Base-by-base conservation (phyloP, 2,888 invertebrate genomes). In the Carabus problematicus region DNA sequence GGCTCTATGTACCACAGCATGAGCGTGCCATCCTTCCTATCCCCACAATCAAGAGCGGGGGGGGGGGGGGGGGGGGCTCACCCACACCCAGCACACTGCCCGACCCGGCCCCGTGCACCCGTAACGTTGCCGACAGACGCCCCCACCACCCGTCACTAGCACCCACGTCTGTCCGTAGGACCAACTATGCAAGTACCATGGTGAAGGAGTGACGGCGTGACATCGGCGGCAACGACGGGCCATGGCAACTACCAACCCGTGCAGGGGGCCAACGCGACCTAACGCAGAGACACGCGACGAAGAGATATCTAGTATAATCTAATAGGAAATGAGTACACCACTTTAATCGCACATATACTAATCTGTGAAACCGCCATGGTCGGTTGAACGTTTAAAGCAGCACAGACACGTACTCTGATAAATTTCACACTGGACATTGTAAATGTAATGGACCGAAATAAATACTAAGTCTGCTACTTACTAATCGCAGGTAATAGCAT, bases 341-440 rank as follows among this genome's bases (percentile, higher is more conserved):
- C 73, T 75, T 75, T 75, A 75, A 75, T 76, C 73, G 74, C 72
- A 74, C 73, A 73, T 74, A 75, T 72, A 75, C 73, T 76, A 76
- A 76, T 76, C 74, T 74, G 74, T 72, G 73, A 74, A 75, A 73
- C 73, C 74, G 71, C 73, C 64, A 73, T 72, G 74, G 72, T 72
- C 70, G 72, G 71, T 71, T 74, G 73, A 72, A 71, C 60, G 67
- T 60, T 60, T 60, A 16, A 67, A 64, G 60, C 41, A 19, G 12
- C 8, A 29, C 67, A 67, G 67, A 54, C 18, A 8, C 39, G 67
- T 8, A 58, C 19, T 47, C 29, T 8, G 0, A 12, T 3, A 52
- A 12, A 52, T 52, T 18, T 11, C 3, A 16, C 16, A 18, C 11
- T 2, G 8, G 9, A 1, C 52, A 11, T 1, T 16, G 9, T 16